These are phyloP conservation scores for Amiota mariae DNA, from an alignment of 2,888 invertebrate genomes.

Conservation along the genomic window DNA sequence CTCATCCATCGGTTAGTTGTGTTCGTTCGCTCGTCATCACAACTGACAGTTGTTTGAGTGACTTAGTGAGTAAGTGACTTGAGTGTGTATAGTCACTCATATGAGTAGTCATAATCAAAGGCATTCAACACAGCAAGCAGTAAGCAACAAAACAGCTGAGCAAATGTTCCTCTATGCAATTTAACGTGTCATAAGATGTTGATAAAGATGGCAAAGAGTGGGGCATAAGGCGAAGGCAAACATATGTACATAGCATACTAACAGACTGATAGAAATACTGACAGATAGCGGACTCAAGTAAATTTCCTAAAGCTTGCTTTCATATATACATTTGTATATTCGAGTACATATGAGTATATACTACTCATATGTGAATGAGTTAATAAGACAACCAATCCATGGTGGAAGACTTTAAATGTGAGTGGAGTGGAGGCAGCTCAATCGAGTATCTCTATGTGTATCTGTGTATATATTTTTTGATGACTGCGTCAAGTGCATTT, in stretches of 20 bases:
- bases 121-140: background rate
- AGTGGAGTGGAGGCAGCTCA: background rate
- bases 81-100: no score
- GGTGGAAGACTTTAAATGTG: background rate
- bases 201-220: background rate
- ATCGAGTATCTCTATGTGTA: background rate
- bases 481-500: conserved; percentile 2
- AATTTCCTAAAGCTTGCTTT: no score
- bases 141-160: background rate
- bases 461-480: background rate
- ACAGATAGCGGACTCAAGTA: background rate
- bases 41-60: background rate
- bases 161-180: background rate
- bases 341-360: no score
- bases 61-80: no score
- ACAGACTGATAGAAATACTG: background rate
- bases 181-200: no score
- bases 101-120: conserved; percentile 1
- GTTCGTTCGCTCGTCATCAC: background rate
- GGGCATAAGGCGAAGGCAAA: background rate
- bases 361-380: background rate
- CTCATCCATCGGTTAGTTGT: background rate
- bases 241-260: background rate
- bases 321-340: no score
- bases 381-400: background rate